Evolutionary conservation across 2,888 invertebrate species (phyloP).

Genomic region (Ochropleura leucogaster): DNA sequence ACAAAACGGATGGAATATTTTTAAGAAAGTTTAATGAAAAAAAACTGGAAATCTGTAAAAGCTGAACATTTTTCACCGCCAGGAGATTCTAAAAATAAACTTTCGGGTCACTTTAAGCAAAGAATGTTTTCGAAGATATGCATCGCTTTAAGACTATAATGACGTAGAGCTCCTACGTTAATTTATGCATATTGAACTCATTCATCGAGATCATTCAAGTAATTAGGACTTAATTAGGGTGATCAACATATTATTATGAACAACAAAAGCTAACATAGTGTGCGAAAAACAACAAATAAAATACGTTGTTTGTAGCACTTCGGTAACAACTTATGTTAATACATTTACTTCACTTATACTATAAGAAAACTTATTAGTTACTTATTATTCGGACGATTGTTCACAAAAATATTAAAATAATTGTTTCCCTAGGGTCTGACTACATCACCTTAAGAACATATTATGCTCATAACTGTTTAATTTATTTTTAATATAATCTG

Average conservation of each 20-base stretch:
- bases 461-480: background rate
- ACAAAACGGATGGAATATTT: background rate
- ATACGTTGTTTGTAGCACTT: constrained; percentile 21
- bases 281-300: constrained; percentile 22
- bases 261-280: background rate
- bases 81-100: background rate
- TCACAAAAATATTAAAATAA: background rate
- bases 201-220: constrained; percentile 25
- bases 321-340: background rate
- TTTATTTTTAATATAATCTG: constrained; percentile 31
- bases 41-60: background rate
- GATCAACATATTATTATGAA: constrained; percentile 15
- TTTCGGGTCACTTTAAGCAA: background rate
- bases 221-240: constrained; percentile 9
- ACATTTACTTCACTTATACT: background rate
- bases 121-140: background rate
- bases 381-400: background rate
- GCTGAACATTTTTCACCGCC: background rate
- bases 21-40: background rate
- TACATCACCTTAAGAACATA: constrained; percentile 26
- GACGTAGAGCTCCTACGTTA: background rate
- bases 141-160: constrained; percentile 9
- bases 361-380: background rate
- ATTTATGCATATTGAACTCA: constrained; percentile 7
- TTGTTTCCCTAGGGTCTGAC: background rate